These are phyloP conservation scores for Melanotaenia trifasciata DNA, from an alignment of 2,797 vertebrate genomes.

Conservation along the genomic window DNA sequence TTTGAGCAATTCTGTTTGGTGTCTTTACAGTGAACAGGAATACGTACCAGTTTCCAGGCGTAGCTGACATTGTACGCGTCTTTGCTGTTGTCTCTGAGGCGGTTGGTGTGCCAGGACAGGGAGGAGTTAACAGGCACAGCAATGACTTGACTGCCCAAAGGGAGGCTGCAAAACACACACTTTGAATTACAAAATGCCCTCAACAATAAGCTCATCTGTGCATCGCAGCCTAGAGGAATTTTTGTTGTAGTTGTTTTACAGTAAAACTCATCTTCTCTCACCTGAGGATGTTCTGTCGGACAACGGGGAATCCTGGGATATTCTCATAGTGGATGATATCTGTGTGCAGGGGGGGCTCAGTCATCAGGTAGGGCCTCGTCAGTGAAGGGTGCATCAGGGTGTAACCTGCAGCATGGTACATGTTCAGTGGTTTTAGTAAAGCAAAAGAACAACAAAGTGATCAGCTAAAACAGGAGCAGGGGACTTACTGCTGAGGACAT, in stretches of 20 bases:
- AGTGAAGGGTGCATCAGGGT: constrained; percentile 99
- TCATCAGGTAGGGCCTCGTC: constrained; percentile 94
- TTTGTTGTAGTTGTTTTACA: background rate
- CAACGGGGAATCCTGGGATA: constrained; percentile 92
- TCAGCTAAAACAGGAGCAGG: background rate
- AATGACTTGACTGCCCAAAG: constrained; percentile 96
- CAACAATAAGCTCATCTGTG: background rate
- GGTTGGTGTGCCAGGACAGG: constrained; percentile 96
- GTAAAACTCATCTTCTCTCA: constrained; percentile 58
- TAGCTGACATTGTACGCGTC: constrained; percentile 98
- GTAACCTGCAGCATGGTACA: constrained; percentile 84
- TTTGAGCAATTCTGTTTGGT: background rate
- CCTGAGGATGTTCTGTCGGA: constrained; percentile 96
- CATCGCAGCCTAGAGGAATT: background rate
- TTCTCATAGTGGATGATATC: constrained; percentile 99
- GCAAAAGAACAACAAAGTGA: background rate
- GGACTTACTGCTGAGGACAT: background rate
- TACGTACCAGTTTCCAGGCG: constrained; percentile 96
- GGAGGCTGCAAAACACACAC: constrained; percentile 84
- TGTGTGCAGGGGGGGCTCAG: constrained; percentile 94
- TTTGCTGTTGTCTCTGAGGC: constrained; percentile 90
- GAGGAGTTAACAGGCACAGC: constrained; percentile 95
- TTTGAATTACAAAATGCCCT: background rate
- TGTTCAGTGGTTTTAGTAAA: constrained; percentile 24
- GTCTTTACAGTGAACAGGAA: background rate